Percentiles rank a stretch among this genome's conserved stretches.
Conservation (phyloP, 2,113 vertebrate genomes). For the Mionectes macconnelli region DNA sequence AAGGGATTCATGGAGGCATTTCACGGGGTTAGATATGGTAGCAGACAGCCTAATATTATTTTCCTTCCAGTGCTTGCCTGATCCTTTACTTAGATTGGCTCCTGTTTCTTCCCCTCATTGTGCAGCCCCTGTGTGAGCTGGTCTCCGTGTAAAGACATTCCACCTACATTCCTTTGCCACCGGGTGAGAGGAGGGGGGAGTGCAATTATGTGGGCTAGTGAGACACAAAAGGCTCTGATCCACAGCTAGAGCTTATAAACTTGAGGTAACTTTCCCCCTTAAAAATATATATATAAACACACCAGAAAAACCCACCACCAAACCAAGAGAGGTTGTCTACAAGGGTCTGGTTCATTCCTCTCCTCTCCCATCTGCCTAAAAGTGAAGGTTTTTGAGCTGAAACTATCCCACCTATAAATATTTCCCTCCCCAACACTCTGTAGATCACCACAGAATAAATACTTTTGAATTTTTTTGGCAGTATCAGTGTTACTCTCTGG, state of each 20-base stretch:
- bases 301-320: no score
- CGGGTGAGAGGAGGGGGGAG: conserved; percentile 11
- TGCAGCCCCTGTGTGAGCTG: conserved; percentile 46
- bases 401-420: neutral
- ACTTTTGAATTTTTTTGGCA: neutral
- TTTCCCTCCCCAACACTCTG: neutral
- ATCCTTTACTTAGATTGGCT: conserved; percentile 62
- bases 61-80: conserved; percentile 47
- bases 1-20: conserved; percentile 35
- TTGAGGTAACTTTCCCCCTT: neutral
- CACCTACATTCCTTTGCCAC: conserved; percentile 71
- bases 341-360: neutral
- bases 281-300: neutral
- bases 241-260: neutral
- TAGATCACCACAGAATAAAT: neutral
- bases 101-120: conserved; percentile 49
- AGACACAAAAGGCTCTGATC: conserved; percentile 21
- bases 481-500: neutral
- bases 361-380: neutral
- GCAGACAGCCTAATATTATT: conserved; percentile 62
- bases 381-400: neutral
- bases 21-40: neutral
- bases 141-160: conserved; percentile 50
- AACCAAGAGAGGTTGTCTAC: neutral
- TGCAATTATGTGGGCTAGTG: conserved; percentile 32